phyloP scores from a whole-genome alignment of 2,888 invertebrate genomes.

The Onthophagus sagittarius region DNA sequence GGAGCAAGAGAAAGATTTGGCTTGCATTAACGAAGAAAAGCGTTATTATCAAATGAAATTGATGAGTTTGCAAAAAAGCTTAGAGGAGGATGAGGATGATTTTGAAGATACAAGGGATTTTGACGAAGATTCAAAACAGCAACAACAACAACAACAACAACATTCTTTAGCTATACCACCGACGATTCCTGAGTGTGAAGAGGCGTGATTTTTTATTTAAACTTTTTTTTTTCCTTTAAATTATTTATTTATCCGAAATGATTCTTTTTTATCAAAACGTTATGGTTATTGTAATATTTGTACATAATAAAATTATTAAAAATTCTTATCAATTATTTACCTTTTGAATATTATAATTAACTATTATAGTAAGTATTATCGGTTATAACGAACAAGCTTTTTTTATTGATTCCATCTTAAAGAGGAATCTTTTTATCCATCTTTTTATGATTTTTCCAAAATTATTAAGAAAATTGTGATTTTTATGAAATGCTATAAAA shows the following conservation, averaged over 20 bases:
- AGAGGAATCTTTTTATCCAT: too few relatives aligned
- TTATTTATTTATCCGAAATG: not conserved
- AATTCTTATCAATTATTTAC: not conserved
- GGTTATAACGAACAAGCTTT: too few relatives aligned
- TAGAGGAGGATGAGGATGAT: conserved; percentile 35
- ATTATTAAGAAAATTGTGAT: too few relatives aligned
- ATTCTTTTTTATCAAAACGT: not conserved
- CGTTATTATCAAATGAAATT: conserved; percentile 56
- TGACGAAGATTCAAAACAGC: conserved; percentile 4
- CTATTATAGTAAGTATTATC: too few relatives aligned
- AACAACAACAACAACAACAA: conserved; percentile 16
- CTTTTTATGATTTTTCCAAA: too few relatives aligned
- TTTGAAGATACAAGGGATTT: conserved; percentile 38
- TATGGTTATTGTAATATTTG: conserved; percentile 1
- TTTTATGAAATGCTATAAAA: too few relatives aligned
- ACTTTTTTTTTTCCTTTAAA: conserved; percentile 17
- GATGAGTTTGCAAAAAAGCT: conserved; percentile 40
- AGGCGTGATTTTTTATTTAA: conserved; percentile 24
- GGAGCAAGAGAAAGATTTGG: conserved; percentile 56
- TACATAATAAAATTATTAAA: not conserved
- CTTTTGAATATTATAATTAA: not conserved
- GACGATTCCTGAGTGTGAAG: conserved; percentile 46
- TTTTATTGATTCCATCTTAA: too few relatives aligned
- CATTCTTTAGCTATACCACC: conserved; percentile 41
- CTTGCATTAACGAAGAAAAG: conserved; percentile 55